These are phyloP conservation scores for Drosophila kuntzei DNA, from an alignment of 2,888 invertebrate genomes.

Conservation along the genomic window DNA sequence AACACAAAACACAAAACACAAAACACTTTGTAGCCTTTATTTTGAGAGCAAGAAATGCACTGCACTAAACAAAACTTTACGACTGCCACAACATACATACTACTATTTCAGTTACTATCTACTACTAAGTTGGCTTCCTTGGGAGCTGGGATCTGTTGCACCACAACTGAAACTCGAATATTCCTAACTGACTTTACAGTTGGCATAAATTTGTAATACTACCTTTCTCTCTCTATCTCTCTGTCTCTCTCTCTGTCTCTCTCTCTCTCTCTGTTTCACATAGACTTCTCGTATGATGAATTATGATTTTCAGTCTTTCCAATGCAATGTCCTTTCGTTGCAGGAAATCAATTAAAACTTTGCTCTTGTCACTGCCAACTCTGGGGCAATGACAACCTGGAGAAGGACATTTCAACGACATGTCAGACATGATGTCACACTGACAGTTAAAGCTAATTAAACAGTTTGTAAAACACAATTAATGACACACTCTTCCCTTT, in stretches of 20 bases:
- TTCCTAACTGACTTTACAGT: constrained; percentile 34
- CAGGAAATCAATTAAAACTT: constrained; percentile 79
- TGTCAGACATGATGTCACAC: constrained; percentile 44
- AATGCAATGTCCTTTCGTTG: constrained; percentile 33
- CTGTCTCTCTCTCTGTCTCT: neutral
- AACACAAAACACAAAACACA: constrained; percentile 71
- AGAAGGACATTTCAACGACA: constrained; percentile 33
- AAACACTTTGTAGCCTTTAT: constrained; percentile 78
- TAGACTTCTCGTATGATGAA: constrained; percentile 32
- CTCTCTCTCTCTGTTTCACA: neutral
- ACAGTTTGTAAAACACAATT: constrained; percentile 64
- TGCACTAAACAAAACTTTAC: constrained; percentile 54
- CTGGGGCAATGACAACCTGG: constrained; percentile 33
- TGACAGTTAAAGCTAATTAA: constrained; percentile 70
- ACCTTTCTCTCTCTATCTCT: neutral
- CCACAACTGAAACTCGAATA: constrained; percentile 16
- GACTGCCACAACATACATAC: constrained; percentile 15
- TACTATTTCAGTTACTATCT: constrained; percentile 8
- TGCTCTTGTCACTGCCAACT: constrained; percentile 44
- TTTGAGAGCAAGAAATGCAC: constrained; percentile 51
- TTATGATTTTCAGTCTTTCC: constrained; percentile 43
- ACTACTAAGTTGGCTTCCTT: neutral
- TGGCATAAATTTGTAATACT: constrained; percentile 51
- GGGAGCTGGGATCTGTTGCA: constrained; percentile 7
- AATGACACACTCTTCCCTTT: constrained; percentile 34